Percentiles rank a stretch among this genome's conserved stretches.
Evolutionary conservation across 2,113 vertebrate genomes (phyloP).

Genomic region (Rynchops niger): DNA sequence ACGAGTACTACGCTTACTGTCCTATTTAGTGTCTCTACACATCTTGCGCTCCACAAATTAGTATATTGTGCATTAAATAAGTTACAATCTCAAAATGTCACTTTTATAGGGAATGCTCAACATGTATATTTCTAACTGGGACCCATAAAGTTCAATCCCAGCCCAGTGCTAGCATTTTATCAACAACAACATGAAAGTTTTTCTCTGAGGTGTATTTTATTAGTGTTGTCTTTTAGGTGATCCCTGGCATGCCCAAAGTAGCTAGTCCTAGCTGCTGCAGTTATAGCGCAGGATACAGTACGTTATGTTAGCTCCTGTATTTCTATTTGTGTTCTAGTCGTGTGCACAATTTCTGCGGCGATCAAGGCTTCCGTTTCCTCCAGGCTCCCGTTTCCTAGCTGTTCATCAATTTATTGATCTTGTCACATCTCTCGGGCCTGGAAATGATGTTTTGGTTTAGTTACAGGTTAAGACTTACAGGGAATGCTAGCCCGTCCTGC

Average conservation of each 20-base stretch:
- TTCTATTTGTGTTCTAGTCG: not conserved
- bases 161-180: not conserved
- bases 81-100: not conserved
- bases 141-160: not conserved
- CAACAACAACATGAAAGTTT: not conserved
- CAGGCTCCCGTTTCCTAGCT: not conserved
- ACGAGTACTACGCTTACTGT: accelerated
- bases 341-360: not conserved
- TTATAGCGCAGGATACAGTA: accelerated
- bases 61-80: not conserved
- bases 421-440: not conserved
- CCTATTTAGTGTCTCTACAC: not conserved
- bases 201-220: not conserved
- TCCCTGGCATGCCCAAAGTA: not conserved
- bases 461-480: not conserved
- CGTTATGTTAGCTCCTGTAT: accelerated
- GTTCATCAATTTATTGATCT: not conserved
- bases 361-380: not conserved
- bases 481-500: not conserved
- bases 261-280: not conserved
- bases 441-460: not conserved
- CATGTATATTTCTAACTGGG: not conserved
- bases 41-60: not conserved
- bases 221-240: not conserved
- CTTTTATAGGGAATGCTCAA: not conserved